Base-by-base conservation (phyloP, 2,888 invertebrate species). In the Stenoptilia bipunctidactyla region DNA sequence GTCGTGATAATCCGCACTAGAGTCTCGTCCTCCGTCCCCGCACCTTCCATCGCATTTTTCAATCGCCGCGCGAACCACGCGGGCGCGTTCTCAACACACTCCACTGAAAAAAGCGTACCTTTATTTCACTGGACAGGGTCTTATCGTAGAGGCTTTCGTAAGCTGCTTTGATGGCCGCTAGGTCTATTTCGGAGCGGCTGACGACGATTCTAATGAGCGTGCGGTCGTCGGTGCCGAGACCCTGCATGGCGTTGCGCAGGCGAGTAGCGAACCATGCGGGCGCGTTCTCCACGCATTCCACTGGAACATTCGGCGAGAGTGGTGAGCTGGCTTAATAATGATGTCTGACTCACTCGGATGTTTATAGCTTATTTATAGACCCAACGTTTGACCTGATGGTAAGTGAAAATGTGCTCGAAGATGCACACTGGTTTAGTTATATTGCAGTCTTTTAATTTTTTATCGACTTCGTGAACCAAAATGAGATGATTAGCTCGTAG, bases 151-250 rank as follows among this genome's bases (percentile, higher is more conserved):
- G 80, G 14, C 87, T 76, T 60, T 91, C 90, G 74, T 89, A 93
- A 53, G 90, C 90, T 4, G 73, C 62, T 66, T 90, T 90, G 62
- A 93, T 89, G 56, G 86, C 86, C 4, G 76, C 89, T 53, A 92
- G 85, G 79, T 92, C 92, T 37, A 89, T 71, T 79, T 91, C 89
- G 1, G 89, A 85, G 52, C 91, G 86, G 52, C 88, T 87, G 38
- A 92, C 90, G 49, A 92, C 61, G 51, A 93, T 86, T 38, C 92
- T 84, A 51, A 92, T 88, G 47, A 93, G 82, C 0, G 90, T 87
- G 20, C 77, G 70, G 74, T 92, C 92, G 62, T 90, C 87, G 2
- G 92, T 92, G 42, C 92, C 92, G 35, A 87, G 59, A 0, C 92
- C 92, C 51, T 87, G 85, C 87, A 92, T 88, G 2, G 90, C 87